A percentile compares a stretch with the other conserved stretches of the same genome.
These are phyloP conservation scores for Sebastes oblongus DNA, from an alignment of 2,797 vertebrate species.

Conservation along the genomic window DNA sequence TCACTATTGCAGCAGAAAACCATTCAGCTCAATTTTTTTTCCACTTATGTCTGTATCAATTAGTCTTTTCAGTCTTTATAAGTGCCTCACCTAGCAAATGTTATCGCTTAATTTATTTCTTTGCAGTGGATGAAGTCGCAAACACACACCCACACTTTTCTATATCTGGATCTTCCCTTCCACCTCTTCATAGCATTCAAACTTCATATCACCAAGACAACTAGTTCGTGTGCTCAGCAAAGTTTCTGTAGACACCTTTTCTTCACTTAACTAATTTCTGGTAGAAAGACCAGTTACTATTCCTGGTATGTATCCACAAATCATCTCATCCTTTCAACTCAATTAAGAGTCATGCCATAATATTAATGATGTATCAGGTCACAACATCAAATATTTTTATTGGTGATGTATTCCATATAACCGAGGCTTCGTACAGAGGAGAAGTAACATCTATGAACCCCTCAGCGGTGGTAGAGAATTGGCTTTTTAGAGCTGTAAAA, in stretches of 20 bases:
- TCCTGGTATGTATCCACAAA: background rate
- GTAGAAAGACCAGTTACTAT: background rate
- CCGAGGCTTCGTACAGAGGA: background rate
- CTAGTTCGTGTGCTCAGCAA: slow-evolving; percentile 28
- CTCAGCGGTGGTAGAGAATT: slow-evolving; percentile 35
- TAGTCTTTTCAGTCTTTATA: slow-evolving; percentile 42
- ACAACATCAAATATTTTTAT: background rate
- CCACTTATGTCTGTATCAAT: slow-evolving; percentile 27
- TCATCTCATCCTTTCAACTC: slow-evolving; percentile 4
- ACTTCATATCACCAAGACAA: slow-evolving; percentile 68
- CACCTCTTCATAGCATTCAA: slow-evolving; percentile 41
- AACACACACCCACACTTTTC: slow-evolving; percentile 63
- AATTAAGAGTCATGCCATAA: background rate
- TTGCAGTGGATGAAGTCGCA: slow-evolving; percentile 53
- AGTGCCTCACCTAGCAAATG: slow-evolving; percentile 28
- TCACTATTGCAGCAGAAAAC: slow-evolving; percentile 35
- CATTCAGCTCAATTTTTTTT: slow-evolving; percentile 31
- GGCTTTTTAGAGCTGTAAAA: slow-evolving; percentile 63
- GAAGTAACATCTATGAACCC: slow-evolving; percentile 38
- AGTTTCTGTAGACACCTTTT: slow-evolving; percentile 40
- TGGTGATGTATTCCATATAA: background rate
- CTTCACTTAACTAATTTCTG: background rate
- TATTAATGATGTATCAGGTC: background rate
- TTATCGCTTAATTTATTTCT: slow-evolving; percentile 57
- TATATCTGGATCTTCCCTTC: slow-evolving; percentile 63